phyloP scores from a whole-genome alignment of 2,113 vertebrate species.

The Channa argus region DNA sequence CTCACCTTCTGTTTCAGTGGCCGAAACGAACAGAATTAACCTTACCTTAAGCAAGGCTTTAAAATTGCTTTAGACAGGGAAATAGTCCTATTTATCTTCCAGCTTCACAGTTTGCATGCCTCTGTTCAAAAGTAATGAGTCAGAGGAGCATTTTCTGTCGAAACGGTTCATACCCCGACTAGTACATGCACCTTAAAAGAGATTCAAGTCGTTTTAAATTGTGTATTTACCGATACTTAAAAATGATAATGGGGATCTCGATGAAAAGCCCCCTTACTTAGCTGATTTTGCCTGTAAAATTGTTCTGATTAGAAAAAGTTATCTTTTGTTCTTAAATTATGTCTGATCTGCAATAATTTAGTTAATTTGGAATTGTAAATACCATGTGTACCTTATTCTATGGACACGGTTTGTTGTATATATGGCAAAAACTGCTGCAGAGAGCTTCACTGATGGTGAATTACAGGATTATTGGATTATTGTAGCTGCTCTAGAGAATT shows the following conservation, averaged over 20 bases:
- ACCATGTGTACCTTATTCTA: background rate
- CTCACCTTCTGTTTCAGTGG: background rate
- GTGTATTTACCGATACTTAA: constrained; percentile 29
- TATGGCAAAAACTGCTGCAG: background rate
- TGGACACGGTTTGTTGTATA: background rate
- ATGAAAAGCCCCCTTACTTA: background rate
- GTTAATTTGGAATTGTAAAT: constrained; percentile 2
- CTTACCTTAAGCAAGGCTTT: background rate
- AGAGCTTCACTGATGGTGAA: background rate
- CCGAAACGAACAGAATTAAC: background rate
- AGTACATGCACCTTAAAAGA: background rate
- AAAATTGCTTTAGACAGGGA: background rate
- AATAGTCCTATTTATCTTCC: background rate
- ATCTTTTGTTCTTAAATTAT: too few relatives aligned
- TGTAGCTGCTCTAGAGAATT: background rate
- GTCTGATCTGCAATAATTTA: background rate
- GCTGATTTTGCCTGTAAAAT: background rate
- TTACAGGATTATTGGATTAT: background rate
- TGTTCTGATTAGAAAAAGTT: background rate
- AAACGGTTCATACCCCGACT: background rate
- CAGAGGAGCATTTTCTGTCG: background rate
- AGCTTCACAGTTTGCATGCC: background rate
- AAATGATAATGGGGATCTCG: constrained; percentile 3
- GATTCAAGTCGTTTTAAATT: background rate
- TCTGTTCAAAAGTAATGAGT: background rate